phyloP scores from a whole-genome alignment of 1,140 invertebrate species.

The Drosophila pseudoobscura region DNA sequence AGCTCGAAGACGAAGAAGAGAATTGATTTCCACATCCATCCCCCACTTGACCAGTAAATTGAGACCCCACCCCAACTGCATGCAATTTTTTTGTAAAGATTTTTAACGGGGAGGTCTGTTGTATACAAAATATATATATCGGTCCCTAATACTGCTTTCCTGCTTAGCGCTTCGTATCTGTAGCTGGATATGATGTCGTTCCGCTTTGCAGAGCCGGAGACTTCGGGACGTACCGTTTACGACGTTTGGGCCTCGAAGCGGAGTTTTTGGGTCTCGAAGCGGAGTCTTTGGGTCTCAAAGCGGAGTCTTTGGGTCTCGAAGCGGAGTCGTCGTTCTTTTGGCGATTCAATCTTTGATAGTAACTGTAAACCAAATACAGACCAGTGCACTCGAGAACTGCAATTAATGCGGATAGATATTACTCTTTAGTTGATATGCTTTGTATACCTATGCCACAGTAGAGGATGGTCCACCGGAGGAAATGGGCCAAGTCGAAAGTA shows the following conservation, averaged over 20 bases:
- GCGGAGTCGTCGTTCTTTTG: too few species aligned
- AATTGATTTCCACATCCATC: slow-evolving; percentile 47
- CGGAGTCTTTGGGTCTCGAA: too few species aligned
- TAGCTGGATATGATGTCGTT: background rate
- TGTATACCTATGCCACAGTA: slow-evolving; percentile 46
- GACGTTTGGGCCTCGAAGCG: too few species aligned
- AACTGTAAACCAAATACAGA: slow-evolving; percentile 45
- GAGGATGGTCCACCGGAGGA: slow-evolving; percentile 27
- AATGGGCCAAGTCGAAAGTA: background rate
- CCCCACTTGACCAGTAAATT: slow-evolving; percentile 38
- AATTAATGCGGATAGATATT: too few species aligned
- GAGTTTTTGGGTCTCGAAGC: too few species aligned
- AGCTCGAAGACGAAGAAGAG: background rate
- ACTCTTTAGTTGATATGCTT: too few species aligned
- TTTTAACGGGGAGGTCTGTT: background rate
- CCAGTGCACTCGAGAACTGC: slow-evolving; percentile 38
- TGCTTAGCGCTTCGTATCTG: background rate
- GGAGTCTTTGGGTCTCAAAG: too few species aligned
- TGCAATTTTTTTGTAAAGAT: background rate
- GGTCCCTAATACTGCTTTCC: background rate
- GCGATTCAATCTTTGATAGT: slow-evolving; percentile 14
- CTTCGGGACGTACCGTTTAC: too few species aligned
- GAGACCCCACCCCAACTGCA: slow-evolving; percentile 17
- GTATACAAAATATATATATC: background rate
- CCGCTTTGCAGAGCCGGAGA: too few species aligned